phyloP scores from a whole-genome alignment of 2,888 invertebrate genomes.

The Cryptocephalus primarius region DNA sequence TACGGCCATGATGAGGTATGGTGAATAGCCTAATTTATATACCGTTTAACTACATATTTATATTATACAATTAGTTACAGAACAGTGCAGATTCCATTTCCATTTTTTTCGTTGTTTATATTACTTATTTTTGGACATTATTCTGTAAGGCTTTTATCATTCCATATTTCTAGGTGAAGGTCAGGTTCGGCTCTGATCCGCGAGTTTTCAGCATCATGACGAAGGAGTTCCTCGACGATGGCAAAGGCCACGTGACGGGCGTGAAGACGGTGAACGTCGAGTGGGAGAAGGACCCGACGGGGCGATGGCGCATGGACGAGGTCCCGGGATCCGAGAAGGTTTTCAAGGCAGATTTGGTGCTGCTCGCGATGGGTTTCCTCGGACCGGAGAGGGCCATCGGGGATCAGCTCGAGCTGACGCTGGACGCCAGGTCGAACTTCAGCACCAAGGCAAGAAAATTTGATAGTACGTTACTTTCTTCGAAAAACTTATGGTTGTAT shows the following conservation, averaged over 20 bases:
- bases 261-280: slow-evolving; percentile 84
- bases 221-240: slow-evolving; percentile 88
- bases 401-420: slow-evolving; percentile 63
- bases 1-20: slow-evolving; percentile 93
- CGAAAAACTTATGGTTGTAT: too few relatives aligned
- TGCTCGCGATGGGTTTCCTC: slow-evolving; percentile 97
- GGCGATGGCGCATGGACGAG: slow-evolving; percentile 91
- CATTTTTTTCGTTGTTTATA: not conserved
- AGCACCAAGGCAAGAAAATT: slow-evolving; percentile 45
- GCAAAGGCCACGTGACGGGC: slow-evolving; percentile 78
- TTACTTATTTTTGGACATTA: not conserved
- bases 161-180: slow-evolving; percentile 42
- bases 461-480: too few relatives aligned
- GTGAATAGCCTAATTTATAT: not conserved
- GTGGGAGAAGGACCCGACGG: slow-evolving; percentile 86
- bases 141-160: not conserved
- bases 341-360: slow-evolving; percentile 79
- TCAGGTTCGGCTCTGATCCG: slow-evolving; percentile 88
- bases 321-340: slow-evolving; percentile 65
- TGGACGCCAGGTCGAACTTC: slow-evolving; percentile 89
- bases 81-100: not conserved
- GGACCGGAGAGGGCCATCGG: slow-evolving; percentile 89
- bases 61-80: too few relatives aligned
- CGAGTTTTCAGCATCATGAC: slow-evolving; percentile 87
- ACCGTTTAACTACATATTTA: too few relatives aligned